A percentile compares a stretch with the other conserved stretches of the same genome.
These are phyloP conservation scores for Cerastis leucographa DNA, from an alignment of 2,888 invertebrate species.

Conservation along the genomic window DNA sequence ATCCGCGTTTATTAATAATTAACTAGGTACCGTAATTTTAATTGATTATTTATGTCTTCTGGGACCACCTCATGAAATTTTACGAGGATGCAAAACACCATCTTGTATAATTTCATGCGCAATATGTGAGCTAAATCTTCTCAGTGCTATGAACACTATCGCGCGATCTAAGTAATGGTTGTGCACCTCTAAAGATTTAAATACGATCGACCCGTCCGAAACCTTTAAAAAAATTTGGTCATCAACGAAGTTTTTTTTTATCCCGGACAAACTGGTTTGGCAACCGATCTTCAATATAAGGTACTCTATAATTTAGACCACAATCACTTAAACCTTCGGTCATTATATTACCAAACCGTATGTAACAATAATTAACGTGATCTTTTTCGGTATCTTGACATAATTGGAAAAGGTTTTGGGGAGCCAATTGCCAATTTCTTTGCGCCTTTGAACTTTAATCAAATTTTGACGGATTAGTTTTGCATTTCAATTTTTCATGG, in stretches of 20 bases:
- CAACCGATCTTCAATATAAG: slow-evolving; percentile 6
- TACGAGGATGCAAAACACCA: too few relatives aligned
- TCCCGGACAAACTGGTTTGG: slow-evolving; percentile 13
- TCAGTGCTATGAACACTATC: background rate
- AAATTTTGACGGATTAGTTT: background rate
- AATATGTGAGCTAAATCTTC: background rate
- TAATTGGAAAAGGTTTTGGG: too few relatives aligned
- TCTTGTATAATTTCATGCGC: background rate
- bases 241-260: background rate
- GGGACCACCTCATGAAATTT: too few relatives aligned
- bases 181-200: background rate
- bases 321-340: background rate
- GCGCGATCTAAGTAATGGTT: background rate
- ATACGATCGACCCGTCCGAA: too few relatives aligned
- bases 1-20: too few relatives aligned
- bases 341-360: background rate
- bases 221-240: background rate
- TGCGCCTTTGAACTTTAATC: slow-evolving; percentile 10
- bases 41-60: too few relatives aligned
- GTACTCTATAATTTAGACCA: background rate
- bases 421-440: too few relatives aligned
- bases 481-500: background rate
- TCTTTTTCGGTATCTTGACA: slow-evolving; percentile 15
- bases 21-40: too few relatives aligned
- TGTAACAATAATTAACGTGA: slow-evolving; percentile 16